Percentiles rank a stretch among this genome's conserved stretches.
phyloP scores from a whole-genome alignment of 2,113 vertebrate species.

The Oostethus manadensis region DNA sequence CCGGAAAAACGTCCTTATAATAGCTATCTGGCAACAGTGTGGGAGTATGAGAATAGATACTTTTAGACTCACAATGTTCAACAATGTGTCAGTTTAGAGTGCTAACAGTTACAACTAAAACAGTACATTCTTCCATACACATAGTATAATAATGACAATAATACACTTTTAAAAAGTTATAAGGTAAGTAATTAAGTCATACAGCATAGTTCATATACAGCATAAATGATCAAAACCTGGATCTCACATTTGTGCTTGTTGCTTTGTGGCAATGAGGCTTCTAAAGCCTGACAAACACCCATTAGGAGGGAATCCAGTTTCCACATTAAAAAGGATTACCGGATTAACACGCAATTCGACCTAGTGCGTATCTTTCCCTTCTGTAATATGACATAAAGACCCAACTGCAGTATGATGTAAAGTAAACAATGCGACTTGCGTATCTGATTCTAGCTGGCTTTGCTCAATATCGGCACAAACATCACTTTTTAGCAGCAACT shows the following conservation, averaged over 20 bases:
- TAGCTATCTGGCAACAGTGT: conserved; percentile 23
- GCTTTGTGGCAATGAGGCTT: conserved; percentile 5
- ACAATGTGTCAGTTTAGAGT: conserved; percentile 1
- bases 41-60: conserved; percentile 27
- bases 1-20: conserved; percentile 31
- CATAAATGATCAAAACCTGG: background rate
- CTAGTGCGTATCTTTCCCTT: conserved; percentile 9
- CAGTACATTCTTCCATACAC: too few species aligned
- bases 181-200: too few species aligned
- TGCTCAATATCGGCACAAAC: too few species aligned
- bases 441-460: too few species aligned
- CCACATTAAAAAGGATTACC: conserved; percentile 42
- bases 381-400: conserved; percentile 27
- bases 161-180: too few species aligned
- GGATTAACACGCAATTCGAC: conserved; percentile 42
- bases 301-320: conserved; percentile 51
- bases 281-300: conserved; percentile 36
- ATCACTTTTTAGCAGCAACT: too few species aligned
- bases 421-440: background rate
- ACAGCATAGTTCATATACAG: too few species aligned
- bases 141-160: too few species aligned
- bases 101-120: background rate
- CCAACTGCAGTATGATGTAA: background rate
- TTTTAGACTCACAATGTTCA: conserved; percentile 10
- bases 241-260: conserved; percentile 12